Conservation (phyloP, 1,140 invertebrate genomes). For the Yoshiicerus persimilis region DNA sequence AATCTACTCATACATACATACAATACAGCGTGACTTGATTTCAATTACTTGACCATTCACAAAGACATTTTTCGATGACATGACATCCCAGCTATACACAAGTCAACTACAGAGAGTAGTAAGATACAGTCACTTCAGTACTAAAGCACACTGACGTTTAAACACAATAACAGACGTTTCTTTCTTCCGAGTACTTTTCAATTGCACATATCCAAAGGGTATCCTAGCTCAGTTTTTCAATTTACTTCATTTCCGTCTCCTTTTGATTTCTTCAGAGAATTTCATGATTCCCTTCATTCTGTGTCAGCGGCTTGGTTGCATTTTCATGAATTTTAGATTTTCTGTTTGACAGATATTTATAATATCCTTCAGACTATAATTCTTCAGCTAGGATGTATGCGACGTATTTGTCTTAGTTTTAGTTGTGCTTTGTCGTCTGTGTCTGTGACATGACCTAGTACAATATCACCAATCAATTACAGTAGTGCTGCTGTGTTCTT, state of each 20-base stretch:
- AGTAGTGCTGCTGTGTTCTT: background rate
- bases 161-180: background rate
- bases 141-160: background rate
- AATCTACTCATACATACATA: background rate
- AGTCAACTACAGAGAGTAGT: too few relatives aligned
- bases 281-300: background rate
- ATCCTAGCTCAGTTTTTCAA: too few relatives aligned
- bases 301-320: background rate
- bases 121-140: too few relatives aligned
- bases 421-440: background rate
- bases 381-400: background rate
- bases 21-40: background rate
- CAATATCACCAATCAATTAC: background rate
- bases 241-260: background rate
- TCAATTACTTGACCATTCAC: background rate
- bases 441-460: background rate
- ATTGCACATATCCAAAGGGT: too few relatives aligned
- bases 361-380: background rate
- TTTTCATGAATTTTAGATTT: background rate
- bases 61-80: background rate
- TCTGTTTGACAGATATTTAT: background rate
- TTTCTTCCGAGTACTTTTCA: background rate
- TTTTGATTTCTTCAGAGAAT: background rate
- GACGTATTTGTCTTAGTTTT: background rate
- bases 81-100: background rate